Evolutionary conservation across 2,888 invertebrate genomes (phyloP).

Genomic region (Eupithecia inturbata): DNA sequence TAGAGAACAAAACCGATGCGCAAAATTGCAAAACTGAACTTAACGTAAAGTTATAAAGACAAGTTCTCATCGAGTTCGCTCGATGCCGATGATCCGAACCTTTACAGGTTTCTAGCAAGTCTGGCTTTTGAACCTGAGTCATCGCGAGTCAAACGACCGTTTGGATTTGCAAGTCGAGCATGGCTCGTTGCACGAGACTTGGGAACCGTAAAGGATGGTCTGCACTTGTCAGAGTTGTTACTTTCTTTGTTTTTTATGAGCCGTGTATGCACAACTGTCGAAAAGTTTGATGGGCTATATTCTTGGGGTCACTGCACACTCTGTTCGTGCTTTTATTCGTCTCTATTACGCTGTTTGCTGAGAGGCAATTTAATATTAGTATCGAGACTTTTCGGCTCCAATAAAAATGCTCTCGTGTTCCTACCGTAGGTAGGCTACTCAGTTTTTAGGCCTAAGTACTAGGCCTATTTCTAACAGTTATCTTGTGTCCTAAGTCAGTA

Average conservation of each 20-base stretch:
- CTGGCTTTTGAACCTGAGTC: constrained; percentile 31
- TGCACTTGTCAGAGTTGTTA: background rate
- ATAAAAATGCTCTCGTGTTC: background rate
- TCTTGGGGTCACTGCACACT: background rate
- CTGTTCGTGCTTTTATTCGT: background rate
- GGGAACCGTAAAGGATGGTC: constrained; percentile 3
- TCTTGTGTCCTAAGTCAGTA: background rate
- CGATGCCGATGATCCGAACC: background rate
- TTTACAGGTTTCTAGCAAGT: constrained; percentile 19
- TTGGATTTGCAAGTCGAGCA: constrained; percentile 20
- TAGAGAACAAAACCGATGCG: background rate
- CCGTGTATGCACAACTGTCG: background rate
- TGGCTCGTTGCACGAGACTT: constrained; percentile 3
- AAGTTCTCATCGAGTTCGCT: background rate
- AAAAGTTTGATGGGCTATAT: background rate
- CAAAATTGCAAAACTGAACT: background rate
- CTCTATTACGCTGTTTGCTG: background rate
- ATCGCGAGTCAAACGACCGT: constrained; percentile 25
- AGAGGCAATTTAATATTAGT: too few species aligned
- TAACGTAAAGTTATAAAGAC: background rate
- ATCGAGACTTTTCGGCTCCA: background rate
- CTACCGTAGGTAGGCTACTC: background rate
- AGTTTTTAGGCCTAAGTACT: too few species aligned
- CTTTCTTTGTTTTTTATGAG: constrained; percentile 6
- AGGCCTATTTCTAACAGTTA: too few species aligned